Evolutionary conservation across 2,888 invertebrate genomes (phyloP), one percentile per base, ranked within the genome.

Genomic region (Polietes domitor): DNA sequence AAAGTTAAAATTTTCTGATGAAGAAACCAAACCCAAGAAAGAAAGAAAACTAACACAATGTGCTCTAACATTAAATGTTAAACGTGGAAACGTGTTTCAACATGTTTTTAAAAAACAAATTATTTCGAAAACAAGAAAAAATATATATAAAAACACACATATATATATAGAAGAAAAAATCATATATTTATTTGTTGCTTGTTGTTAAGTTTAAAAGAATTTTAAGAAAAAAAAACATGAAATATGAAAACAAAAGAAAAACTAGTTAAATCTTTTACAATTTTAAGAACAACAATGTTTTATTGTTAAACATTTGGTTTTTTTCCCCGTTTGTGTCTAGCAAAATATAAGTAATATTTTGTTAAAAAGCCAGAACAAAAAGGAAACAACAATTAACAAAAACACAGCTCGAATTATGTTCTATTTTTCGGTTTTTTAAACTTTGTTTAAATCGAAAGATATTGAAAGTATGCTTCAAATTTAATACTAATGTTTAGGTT

Each of bases 161-260:
- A 75, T 19, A 70, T 26, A 58, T 12, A 24, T 71, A 28, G 5
- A 47, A 70, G 47, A 65, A 24, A 6, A 43, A 68, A 68, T 43
- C 77, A 86, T 63, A 83, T 83, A 86, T 86, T 83, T 85, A 86
- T 87, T 86, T 86, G 86, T 86, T 87, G 82, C 86, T 85, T 83
- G 86, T 86, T 87, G 85, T 86, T 85, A 86, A 86, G 80, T 82
- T 87, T 87, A 63, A 63, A 87, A 85, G 70, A 77, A 63, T n/a
- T 65, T 65, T 79, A 43, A 71, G 75, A 85, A 32, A n/a, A 19
- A 61, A 76, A 37, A 61, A 32, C 12, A 76, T 68, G 12, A 37
- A 63, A 43, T 37, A 81, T 58, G 26, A 37, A 80, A 77, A 71
- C 17, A 47, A 77, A 32, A 43, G 58, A 55, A 26, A 75, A 32